Conservation (phyloP, 2,113 vertebrate genomes). For the Oreotrochilus melanogaster region DNA sequence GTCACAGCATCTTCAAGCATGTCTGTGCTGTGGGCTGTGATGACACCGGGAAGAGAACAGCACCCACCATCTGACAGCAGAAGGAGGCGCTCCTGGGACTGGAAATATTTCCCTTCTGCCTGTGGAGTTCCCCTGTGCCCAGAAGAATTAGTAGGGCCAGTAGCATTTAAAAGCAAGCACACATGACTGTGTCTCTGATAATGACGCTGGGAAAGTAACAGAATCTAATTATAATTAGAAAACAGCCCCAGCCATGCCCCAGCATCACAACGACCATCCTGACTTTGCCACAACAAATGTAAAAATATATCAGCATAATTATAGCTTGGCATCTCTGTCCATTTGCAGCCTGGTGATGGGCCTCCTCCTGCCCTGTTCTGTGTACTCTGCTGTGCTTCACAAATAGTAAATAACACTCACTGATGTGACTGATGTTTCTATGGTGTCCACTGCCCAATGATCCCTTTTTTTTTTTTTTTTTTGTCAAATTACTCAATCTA, state of each 20-base stretch:
- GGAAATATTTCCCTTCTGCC: slow-evolving; percentile 1
- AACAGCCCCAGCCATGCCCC: slow-evolving; percentile 44
- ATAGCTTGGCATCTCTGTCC: slow-evolving; percentile 61
- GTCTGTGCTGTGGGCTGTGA: not conserved
- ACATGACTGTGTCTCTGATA: slow-evolving; percentile 35
- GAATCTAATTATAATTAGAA: slow-evolving; percentile 71
- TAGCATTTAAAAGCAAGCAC: slow-evolving; percentile 35
- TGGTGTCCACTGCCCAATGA: not conserved
- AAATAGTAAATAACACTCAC: slow-evolving; percentile 4
- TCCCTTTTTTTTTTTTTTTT: not conserved
- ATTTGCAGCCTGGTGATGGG: not conserved
- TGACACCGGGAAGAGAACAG: not conserved
- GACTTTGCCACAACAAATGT: slow-evolving; percentile 68
- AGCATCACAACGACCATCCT: slow-evolving; percentile 58
- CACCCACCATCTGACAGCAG: not conserved
- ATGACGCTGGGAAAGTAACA: slow-evolving; percentile 53
- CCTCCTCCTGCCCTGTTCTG: not conserved
- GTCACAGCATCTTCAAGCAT: not conserved
- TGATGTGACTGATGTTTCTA: not conserved
- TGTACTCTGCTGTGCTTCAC: not conserved
- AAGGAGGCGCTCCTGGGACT: slow-evolving; percentile 34
- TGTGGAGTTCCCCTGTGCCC: not conserved
- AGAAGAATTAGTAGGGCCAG: slow-evolving; percentile 11
- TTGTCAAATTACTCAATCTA: not conserved
- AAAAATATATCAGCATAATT: slow-evolving; percentile 73